A percentile compares a stretch with the other conserved stretches of the same genome.
Evolutionary conservation across 2,113 vertebrate genomes (phyloP).

Genomic region (Pandion haliaetus): DNA sequence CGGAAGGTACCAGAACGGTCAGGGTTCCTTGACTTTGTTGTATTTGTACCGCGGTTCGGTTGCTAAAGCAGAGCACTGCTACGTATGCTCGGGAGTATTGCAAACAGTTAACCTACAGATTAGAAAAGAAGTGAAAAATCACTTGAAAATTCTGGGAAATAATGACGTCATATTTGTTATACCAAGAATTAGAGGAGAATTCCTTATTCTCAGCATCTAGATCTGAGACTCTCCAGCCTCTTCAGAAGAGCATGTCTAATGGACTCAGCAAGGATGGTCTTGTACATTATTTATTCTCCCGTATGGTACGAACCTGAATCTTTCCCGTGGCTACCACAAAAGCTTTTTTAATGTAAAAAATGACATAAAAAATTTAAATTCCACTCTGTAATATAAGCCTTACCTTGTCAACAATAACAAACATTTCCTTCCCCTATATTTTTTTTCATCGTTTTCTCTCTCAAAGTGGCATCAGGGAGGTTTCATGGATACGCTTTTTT

Average conservation of each 20-base stretch:
- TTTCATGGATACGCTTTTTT: neutral
- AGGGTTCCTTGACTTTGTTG: neutral
- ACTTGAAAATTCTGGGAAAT: neutral
- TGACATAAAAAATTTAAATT: neutral
- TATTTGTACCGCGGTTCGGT: fast-evolving
- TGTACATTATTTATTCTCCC: neutral
- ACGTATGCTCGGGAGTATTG: neutral
- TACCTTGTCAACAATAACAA: neutral
- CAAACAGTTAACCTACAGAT: neutral
- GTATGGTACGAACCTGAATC: fast-evolving
- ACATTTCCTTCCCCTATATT: fast-evolving
- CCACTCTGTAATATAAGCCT: neutral
- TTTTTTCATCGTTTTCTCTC: neutral
- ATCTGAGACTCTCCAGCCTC: neutral
- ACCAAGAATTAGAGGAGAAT: neutral
- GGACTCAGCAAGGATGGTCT: neutral
- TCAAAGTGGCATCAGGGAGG: neutral
- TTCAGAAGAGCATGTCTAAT: neutral
- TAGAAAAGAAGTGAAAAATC: neutral
- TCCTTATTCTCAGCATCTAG: neutral
- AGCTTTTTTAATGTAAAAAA: neutral
- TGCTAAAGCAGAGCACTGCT: neutral
- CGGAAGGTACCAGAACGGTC: neutral
- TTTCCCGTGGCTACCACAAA: neutral
- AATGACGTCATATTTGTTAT: neutral